Evolutionary conservation across 2,888 invertebrate species (phyloP), one percentile per base, ranked within the genome.

Genomic region (Mesorhabditis belari): DNA sequence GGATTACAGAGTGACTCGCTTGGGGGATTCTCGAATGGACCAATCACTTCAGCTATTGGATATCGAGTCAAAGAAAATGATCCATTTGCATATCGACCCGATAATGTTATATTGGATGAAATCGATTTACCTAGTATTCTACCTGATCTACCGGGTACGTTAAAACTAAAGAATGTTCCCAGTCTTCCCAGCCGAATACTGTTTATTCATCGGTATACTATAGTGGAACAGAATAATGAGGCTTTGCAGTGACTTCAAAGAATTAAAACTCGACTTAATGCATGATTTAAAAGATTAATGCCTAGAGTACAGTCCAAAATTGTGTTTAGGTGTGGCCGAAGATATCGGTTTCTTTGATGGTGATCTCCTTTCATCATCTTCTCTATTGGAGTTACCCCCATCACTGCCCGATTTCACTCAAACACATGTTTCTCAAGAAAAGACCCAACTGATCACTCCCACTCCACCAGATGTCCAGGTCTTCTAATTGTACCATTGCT

Each of bases 11-110:
- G 26, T 17, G 29, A n/a, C 9, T 23, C 44, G 17, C 2, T 56
- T 2, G 35, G 19, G 29, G 35, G 3, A 21, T 17, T 27, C 12
- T 17, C 24, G 19, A 23, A 6, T 2, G 12, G 35, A 17, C 26
- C 12, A 2, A 9, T 17, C 17, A 19, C 25, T 23, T 54, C 27
- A 6, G 55, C 12, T 23, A 21, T 26, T 26, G 17, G 44, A 9
- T 35, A 35, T n/a, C 44, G 44, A n/a, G 44, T 12, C 27, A 61
- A 63, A 17, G 66, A 68, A 23, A 49, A 62, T 27, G 63, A 70
- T 61, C 68, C 68, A 9, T 60, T 70, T 12, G 62, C 65, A 19
- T 68, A 63, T 54, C 59, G 64, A 19, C 57, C 64, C 3, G 51
- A 60, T n/a, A 27, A 12, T 6, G 35, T 29, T 6, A 24, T 19